Percentiles rank a stretch among this genome's conserved stretches.
phyloP scores from a whole-genome alignment of 2,888 invertebrate genomes.

The Chouioia cunea region DNA sequence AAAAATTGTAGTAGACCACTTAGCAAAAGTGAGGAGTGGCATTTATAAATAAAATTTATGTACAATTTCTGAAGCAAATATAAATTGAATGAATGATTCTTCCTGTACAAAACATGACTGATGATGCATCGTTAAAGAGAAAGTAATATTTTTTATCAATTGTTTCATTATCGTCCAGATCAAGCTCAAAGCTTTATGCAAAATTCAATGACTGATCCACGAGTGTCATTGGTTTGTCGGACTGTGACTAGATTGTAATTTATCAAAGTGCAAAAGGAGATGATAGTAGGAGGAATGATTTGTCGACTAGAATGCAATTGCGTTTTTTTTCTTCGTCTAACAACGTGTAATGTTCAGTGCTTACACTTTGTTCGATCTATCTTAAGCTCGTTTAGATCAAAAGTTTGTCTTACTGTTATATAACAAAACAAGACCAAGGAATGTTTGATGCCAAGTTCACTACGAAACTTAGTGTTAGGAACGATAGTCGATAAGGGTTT shows the following conservation, averaged over 20 bases:
- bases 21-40: slow-evolving; percentile 9
- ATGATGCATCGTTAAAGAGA: slow-evolving; percentile 22
- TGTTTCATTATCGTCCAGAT: slow-evolving; percentile 30
- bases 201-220: slow-evolving; percentile 23
- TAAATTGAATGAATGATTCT: slow-evolving; percentile 47
- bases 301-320: slow-evolving; percentile 38
- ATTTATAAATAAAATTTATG: slow-evolving; percentile 39
- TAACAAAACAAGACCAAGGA: slow-evolving; percentile 21
- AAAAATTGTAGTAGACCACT: neutral
- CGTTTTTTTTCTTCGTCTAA: slow-evolving; percentile 25
- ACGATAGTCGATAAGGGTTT: slow-evolving; percentile 28
- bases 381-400: slow-evolving; percentile 20
- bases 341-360: slow-evolving; percentile 26
- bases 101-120: slow-evolving; percentile 43
- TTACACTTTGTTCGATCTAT: slow-evolving; percentile 27
- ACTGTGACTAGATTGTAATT: slow-evolving; percentile 24
- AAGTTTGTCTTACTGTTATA: slow-evolving; percentile 22
- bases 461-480: slow-evolving; percentile 26
- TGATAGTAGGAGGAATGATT: slow-evolving; percentile 45
- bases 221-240: slow-evolving; percentile 30
- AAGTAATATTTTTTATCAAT: slow-evolving; percentile 32
- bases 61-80: slow-evolving; percentile 26
- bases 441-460: slow-evolving; percentile 17
- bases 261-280: slow-evolving; percentile 33
- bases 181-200: slow-evolving; percentile 39